Percentiles rank a stretch among this genome's conserved stretches.
phyloP scores from a whole-genome alignment of 2,888 invertebrate genomes.

The Drosophila eohydei region DNA sequence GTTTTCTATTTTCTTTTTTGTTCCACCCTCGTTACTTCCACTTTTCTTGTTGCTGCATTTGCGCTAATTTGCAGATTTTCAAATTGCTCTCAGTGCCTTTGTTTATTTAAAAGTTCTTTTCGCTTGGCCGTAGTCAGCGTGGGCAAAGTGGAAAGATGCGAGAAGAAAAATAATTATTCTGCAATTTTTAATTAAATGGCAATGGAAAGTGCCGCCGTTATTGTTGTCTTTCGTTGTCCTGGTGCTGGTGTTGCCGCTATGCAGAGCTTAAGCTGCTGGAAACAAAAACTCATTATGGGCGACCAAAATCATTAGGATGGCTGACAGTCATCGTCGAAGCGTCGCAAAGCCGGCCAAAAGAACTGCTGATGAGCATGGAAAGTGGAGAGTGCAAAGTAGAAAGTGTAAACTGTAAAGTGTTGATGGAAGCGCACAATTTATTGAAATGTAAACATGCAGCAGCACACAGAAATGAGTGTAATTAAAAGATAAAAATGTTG shows the following conservation, averaged over 20 bases:
- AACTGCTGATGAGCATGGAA: conserved; percentile 35
- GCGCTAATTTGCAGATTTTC: conserved; percentile 75
- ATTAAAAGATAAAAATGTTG: conserved; percentile 68
- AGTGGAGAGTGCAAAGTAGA: conserved; percentile 8
- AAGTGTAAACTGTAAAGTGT: conserved; percentile 52
- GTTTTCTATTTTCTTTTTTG: not conserved
- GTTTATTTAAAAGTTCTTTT: conserved; percentile 64
- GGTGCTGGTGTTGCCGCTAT: conserved; percentile 39
- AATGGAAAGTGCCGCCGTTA: conserved; percentile 68
- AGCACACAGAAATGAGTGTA: conserved; percentile 61
- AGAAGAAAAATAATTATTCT: conserved; percentile 79
- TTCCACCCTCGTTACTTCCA: conserved; percentile 1
- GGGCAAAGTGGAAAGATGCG: conserved; percentile 41
- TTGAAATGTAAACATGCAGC: conserved; percentile 76
- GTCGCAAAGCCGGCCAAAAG: conserved; percentile 5
- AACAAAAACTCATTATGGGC: conserved; percentile 79
- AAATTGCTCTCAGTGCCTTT: conserved; percentile 64
- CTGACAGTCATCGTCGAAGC: conserved; percentile 29
- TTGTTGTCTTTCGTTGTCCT: conserved; percentile 31
- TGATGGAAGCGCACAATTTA: conserved; percentile 66
- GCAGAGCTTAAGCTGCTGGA: conserved; percentile 74
- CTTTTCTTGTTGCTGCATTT: conserved; percentile 54
- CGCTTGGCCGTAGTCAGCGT: conserved; percentile 27
- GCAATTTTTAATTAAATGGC: conserved; percentile 81
- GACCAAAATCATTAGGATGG: conserved; percentile 68